These are phyloP conservation scores for Chelon auratus DNA, from an alignment of 2,797 vertebrate species.

Conservation along the genomic window DNA sequence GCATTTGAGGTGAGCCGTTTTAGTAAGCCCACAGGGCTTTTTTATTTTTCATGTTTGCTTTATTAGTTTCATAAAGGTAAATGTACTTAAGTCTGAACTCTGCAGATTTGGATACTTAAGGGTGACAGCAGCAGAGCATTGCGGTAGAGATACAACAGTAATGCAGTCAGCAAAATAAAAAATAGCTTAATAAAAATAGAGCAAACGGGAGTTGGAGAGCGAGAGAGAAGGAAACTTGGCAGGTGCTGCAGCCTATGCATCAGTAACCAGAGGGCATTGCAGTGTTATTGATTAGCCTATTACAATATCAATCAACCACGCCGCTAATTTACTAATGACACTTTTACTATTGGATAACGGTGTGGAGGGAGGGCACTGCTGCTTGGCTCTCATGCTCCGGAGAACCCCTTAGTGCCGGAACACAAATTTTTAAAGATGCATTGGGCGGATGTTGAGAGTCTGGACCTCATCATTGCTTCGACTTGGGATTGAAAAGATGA, in stretches of 20 bases:
- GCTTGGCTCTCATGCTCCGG: conserved; percentile 2
- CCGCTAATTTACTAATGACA: conserved; percentile 76
- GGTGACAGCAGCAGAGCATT: conserved; percentile 30
- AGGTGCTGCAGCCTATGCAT: conserved; percentile 45
- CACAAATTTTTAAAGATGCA: background rate
- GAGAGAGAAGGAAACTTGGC: conserved; percentile 46
- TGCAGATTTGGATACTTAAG: conserved; percentile 17
- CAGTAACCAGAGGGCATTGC: conserved; percentile 57
- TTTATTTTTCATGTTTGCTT: conserved; percentile 24
- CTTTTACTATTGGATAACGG: conserved; percentile 45
- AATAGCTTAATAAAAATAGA: conserved; percentile 65
- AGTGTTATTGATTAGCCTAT: conserved; percentile 63
- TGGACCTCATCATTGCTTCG: background rate
- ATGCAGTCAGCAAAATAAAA: conserved; percentile 67
- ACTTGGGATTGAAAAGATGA: background rate
- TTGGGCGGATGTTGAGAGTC: background rate
- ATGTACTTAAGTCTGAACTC: conserved; percentile 32
- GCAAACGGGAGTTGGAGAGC: conserved; percentile 22
- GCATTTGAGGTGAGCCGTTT: conserved; percentile 7
- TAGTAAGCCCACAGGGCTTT: conserved; percentile 7
- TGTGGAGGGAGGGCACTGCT: background rate
- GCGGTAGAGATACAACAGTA: conserved; percentile 43
- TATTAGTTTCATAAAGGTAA: conserved; percentile 50
- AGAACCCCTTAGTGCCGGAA: background rate
- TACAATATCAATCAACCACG: conserved; percentile 64